Evolutionary conservation across 1,140 invertebrate species (phyloP).

Genomic region (Drosophila yakuba): DNA sequence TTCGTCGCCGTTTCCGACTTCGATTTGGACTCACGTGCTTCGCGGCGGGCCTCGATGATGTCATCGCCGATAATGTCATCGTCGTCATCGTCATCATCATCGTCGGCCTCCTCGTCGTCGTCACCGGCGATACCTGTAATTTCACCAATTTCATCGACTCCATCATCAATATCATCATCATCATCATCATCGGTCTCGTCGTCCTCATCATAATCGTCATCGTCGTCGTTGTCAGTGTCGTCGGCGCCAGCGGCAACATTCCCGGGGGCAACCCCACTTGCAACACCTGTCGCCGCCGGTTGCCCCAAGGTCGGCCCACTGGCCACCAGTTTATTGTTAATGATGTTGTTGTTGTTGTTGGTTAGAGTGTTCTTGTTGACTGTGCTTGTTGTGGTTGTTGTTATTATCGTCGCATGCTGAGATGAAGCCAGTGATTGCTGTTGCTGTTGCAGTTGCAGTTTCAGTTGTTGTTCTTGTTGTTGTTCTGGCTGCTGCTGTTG

Average conservation of each 20-base stretch:
- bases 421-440: conserved; percentile 60
- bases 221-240: conserved; percentile 85
- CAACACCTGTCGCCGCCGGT: conserved; percentile 31
- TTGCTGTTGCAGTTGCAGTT: conserved; percentile 25
- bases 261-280: conserved; percentile 21
- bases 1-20: conserved; percentile 87
- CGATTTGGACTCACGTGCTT: conserved; percentile 94
- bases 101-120: conserved; percentile 91
- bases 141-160: conserved; percentile 88
- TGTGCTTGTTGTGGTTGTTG: conserved; percentile 57
- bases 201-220: conserved; percentile 89
- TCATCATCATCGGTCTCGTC: conserved; percentile 87
- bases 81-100: conserved; percentile 89
- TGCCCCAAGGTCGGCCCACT: conserved; percentile 47
- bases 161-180: conserved; percentile 85
- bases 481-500: conserved; percentile 54
- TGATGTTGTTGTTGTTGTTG: conserved; percentile 39
- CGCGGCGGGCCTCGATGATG: conserved; percentile 88
- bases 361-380: conserved; percentile 66
- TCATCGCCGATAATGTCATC: conserved; percentile 88
- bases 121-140: conserved; percentile 87
- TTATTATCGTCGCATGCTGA: conserved; percentile 43
- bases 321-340: conserved; percentile 63
- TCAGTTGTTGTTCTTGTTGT: conserved; percentile 25
- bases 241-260: conserved; percentile 31